Conservation (phyloP, 2,888 invertebrate genomes). For the Apantesis nais region DNA sequence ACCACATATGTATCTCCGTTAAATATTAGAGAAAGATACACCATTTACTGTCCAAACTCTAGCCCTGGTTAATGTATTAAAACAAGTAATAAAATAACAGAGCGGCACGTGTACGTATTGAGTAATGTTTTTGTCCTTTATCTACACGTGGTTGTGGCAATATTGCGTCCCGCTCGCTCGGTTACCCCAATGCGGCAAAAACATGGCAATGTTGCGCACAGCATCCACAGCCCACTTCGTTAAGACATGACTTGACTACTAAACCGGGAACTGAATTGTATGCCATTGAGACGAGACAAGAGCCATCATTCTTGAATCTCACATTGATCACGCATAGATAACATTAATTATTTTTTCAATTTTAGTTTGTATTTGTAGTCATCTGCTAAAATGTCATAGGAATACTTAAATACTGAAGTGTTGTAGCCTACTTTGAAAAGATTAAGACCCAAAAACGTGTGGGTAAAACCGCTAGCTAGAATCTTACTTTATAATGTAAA, state of each 20-base stretch:
- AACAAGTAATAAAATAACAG: conserved; percentile 20
- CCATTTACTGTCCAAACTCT: conserved; percentile 7
- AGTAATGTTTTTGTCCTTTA: conserved; percentile 42
- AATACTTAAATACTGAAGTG: not conserved
- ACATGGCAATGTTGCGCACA: conserved; percentile 66
- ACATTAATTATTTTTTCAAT: not conserved
- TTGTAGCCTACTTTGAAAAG: not conserved
- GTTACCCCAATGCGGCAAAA: conserved; percentile 81
- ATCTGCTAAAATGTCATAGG: not conserved
- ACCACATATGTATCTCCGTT: conserved; percentile 11
- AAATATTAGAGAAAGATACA: conserved; percentile 8
- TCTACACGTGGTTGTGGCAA: conserved; percentile 45
- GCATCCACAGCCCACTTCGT: conserved; percentile 58
- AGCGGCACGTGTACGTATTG: conserved; percentile 46
- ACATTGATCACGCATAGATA: not conserved
- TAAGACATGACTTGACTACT: conserved; percentile 52
- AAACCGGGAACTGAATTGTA: conserved; percentile 34
- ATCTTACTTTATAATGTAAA: not conserved
- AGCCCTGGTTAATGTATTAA: conserved; percentile 17
- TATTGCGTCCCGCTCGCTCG: conserved; percentile 59
- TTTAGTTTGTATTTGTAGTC: no score
- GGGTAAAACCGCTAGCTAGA: not conserved
- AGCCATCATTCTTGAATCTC: conserved; percentile 13
- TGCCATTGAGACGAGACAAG: not conserved
- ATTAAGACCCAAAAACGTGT: not conserved